Conservation (phyloP, 2,797 vertebrate species). For the Danionella dracula region DNA sequence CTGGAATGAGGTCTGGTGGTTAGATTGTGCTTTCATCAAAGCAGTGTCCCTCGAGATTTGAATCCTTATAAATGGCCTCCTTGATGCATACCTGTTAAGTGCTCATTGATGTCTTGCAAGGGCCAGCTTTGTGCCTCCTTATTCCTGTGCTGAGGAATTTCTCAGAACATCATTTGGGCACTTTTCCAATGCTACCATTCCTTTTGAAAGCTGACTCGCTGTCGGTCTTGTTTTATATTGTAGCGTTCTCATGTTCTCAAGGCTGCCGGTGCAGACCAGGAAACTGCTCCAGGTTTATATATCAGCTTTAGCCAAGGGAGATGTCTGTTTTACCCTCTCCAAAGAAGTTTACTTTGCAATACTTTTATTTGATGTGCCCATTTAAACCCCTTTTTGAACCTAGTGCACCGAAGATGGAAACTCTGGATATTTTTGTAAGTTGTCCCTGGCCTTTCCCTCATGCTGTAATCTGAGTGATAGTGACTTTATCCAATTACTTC, state of each 20-base stretch:
- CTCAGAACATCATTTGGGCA: slow-evolving; percentile 45
- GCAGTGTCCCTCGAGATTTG: not conserved
- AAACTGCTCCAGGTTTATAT: not conserved
- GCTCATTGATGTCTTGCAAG: not conserved
- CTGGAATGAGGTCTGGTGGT: not conserved
- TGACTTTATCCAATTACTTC: slow-evolving; percentile 51
- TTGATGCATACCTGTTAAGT: not conserved
- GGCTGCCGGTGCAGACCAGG: slow-evolving; percentile 19
- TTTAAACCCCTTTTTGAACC: not conserved
- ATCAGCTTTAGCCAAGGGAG: slow-evolving; percentile 8
- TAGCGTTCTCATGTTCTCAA: slow-evolving; percentile 54
- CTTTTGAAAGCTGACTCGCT: slow-evolving; percentile 45
- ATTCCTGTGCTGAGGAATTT: slow-evolving; percentile 7
- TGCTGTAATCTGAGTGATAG: slow-evolving; percentile 51
- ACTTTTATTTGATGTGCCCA: not conserved
- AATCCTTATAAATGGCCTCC: not conserved
- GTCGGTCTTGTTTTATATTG: slow-evolving; percentile 50
- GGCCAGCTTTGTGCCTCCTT: slow-evolving; percentile 31
- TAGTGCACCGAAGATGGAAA: not conserved
- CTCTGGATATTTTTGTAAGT: slow-evolving; percentile 30
- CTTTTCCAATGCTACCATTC: slow-evolving; percentile 31
- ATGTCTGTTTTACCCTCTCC: slow-evolving; percentile 8
- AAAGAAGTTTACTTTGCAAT: slow-evolving; percentile 7
- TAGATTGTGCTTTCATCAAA: not conserved
- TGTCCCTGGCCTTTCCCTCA: slow-evolving; percentile 22